A percentile compares a stretch with the other conserved stretches of the same genome.
These are phyloP conservation scores for Thera obeliscata DNA, from an alignment of 2,888 invertebrate genomes.

Conservation along the genomic window DNA sequence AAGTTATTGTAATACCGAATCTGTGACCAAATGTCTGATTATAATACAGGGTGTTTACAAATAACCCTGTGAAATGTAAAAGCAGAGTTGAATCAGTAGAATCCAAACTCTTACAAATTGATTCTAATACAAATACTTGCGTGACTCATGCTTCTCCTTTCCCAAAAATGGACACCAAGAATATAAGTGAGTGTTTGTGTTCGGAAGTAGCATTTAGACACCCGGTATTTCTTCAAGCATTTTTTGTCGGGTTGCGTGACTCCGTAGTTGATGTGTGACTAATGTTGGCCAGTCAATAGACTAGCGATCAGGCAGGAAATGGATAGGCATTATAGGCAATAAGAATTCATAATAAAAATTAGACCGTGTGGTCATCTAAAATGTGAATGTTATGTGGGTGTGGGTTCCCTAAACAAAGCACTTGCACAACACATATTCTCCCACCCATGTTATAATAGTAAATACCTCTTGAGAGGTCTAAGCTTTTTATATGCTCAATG, in stretches of 20 bases:
- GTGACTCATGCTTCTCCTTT: no score
- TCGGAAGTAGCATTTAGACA: conserved; percentile 5
- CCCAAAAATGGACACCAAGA: no score
- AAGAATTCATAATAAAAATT: conserved; percentile 11
- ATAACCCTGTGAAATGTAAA: not conserved
- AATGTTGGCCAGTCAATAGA: conserved; percentile 25
- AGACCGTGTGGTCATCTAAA: conserved; percentile 4
- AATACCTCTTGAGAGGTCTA: no score
- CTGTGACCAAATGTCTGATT: not conserved
- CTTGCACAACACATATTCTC: no score
- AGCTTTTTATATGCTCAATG: no score
- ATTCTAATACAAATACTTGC: no score
- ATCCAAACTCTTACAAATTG: no score
- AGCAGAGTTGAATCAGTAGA: no score
- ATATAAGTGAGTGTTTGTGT: not conserved
- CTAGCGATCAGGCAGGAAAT: conserved; percentile 26
- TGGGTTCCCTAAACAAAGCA: not conserved
- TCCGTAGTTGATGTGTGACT: conserved; percentile 31
- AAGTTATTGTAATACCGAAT: conserved; percentile 9
- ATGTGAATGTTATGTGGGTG: not conserved
- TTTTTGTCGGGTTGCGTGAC: conserved; percentile 35
- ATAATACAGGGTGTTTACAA: conserved; percentile 6
- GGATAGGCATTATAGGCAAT: conserved; percentile 3
- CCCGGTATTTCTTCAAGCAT: conserved; percentile 31
- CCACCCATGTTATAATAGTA: no score